Base-by-base conservation (phyloP, 2,888 invertebrate genomes). In the Silvanus unidentatus region DNA sequence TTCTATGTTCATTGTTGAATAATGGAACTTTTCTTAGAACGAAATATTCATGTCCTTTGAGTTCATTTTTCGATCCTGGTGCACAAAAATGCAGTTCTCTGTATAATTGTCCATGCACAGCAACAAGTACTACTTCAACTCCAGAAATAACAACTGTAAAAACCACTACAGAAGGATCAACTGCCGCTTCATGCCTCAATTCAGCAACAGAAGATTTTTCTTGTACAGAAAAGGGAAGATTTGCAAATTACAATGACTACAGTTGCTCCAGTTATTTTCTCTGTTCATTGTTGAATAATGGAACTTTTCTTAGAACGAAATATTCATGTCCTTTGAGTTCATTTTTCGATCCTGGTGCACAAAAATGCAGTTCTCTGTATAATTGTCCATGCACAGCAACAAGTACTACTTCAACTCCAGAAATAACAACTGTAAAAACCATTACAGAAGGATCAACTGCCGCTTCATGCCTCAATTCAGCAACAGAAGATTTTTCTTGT, bases 311-410 rank as follows among this genome's bases (percentile, higher is more conserved):
- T 10, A 16, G 68, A 47, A 72, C 71, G 38, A 46, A 60, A 2
- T 75, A 75, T 47, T 73, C 71, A 1, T 76, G 76, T 48, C 74
- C 75, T 0, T 53, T 61, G 3, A 70, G 70, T 2, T 74, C 75
- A 1, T 62, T 71, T 1, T 76, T 76, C 49, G 73, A 62, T 60
- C 75, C 75, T 0, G 54, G 47, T 2, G 36, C 64, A n/a, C 49
- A 44, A 10, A 9, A 67, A n/a, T 76, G 76, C 53, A 74, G 75
- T 2, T 57, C 70, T 1, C 57, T 50, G 14, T 75, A 75, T 45
- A 68, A 60, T 9, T 75, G 75, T 59, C 54, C 66, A 22, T 52
- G 22, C 8, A 5, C 22, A 5, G 3, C 22, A 22, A 22, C 22
- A 8, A 22, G 22, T 22, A 22, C 8, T 22, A 45, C 42, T 11